Base-by-base conservation (phyloP, 2,797 vertebrate genomes). In the Numenius phaeopus region DNA sequence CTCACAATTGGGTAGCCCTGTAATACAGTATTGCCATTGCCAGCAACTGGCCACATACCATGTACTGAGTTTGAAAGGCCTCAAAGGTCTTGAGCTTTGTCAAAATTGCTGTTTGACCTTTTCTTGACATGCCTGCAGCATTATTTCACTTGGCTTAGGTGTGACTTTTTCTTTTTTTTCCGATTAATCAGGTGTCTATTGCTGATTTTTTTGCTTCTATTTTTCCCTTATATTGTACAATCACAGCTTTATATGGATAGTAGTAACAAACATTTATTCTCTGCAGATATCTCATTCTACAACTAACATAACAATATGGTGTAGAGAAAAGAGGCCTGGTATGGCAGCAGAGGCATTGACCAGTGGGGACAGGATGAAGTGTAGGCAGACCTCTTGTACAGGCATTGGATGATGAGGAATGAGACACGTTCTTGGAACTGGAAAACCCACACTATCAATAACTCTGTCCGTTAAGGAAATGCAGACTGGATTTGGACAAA, bases 281-380 rank as follows among this genome's bases (percentile, higher is more conserved):
- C 47, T 42, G 16, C 20, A 83, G 54, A 32, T 40, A 59, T 20
- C 11, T 81, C 7, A 20, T 69, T 59, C 47, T 78, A 32, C 12
- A 39, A 14, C 17, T 26, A 52, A 39, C 17, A 1, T 12, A 65
- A 57, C 2, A 16, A 46, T 0, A 2, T 12, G 27, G 2, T 4
- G 8, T 1, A 49, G 14, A 55, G 65, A 57, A 71, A 47, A 42
- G 44, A 46, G 4, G 14, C 9, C 30, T 17, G 3, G 7, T 26
- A 37, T 19, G 15, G 65, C 57, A 85, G 29, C 10, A 66, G 42
- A 58, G 39, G 11, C 13, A 34, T 79, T 85, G 34, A 78, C 42
- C 66, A 66, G 30, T 40, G 19, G 4, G 70, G 4, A 14, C 9
- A 55, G 18, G 13, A 47, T 57, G 16, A 73, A 10, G 18, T 62